Base-by-base conservation (phyloP, 1,140 invertebrate genomes). In the Vollenhovia emeryi region DNA sequence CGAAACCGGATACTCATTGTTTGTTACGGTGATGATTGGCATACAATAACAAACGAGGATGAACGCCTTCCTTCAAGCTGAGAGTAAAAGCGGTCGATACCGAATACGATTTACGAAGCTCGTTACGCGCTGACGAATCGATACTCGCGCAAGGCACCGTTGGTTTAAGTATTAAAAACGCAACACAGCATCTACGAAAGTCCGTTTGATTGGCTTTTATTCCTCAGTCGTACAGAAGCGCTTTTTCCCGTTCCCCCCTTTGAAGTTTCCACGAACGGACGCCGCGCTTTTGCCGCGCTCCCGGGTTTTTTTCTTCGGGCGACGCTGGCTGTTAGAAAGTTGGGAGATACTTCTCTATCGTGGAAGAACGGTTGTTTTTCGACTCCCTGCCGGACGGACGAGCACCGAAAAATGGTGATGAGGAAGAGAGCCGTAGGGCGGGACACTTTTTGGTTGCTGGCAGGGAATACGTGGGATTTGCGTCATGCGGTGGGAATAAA, bases 351-450 rank as follows among this genome's bases (percentile, higher is more conserved):
- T 82, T 82, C 66, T 73, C 36, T 27, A 21, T 71, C 36, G 50
- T 45, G 36, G 11, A n/a, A 82, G 59, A 79, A 79, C 43, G n/a
- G 27, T 82, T 82, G 78, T 82, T 82, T 82, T 82, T 82, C 66
- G 50, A 6, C 30, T 52, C 43, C 60, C 52, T 40, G 11, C 18
- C 48, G 62, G 48, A 43, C 64, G 36, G n/a, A 8, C 24, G 60
- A 52, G n/a, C 50, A 57, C 50, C 66, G 78, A 82, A 82, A 82
- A 82, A 82, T 82, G 78, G 48, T 59, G 78, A 82, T 82, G 78
- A 73, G 66, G 52, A 82, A 82, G 78, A 57, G 50, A 73, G 50
- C 76, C 76, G 45, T 79, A 40, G 66, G 66, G 66, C 36, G 50
- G 24, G 50, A 82, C 24, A 57, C 30, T 82, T 82, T 82, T 82